Percentiles rank a stretch among this genome's conserved stretches.
Evolutionary conservation across 2,113 vertebrate genomes (phyloP).

Genomic region (Sylvia atricapilla): DNA sequence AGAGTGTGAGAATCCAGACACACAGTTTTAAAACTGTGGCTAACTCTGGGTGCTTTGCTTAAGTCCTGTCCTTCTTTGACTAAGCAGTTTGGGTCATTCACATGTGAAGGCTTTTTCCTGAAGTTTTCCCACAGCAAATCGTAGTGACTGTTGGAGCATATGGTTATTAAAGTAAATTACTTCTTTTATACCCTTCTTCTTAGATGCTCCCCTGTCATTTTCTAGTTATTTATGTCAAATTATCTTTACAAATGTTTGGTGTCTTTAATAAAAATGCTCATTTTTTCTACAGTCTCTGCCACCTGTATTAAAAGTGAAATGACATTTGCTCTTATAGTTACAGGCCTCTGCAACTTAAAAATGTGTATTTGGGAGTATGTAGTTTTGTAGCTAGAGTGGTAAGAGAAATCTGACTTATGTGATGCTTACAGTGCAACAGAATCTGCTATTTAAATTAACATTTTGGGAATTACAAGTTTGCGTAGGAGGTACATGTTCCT

Average conservation of each 20-base stretch:
- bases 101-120: neutral
- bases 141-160: neutral
- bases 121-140: neutral
- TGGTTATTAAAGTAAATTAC: neutral
- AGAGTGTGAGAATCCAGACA: neutral
- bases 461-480: neutral
- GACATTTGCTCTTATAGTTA: neutral
- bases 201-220: neutral
- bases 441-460: neutral
- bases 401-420: neutral
- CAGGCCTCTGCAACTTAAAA: neutral
- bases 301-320: neutral
- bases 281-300: neutral
- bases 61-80: neutral
- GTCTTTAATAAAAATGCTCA: neutral
- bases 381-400: neutral
- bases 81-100: neutral
- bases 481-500: neutral
- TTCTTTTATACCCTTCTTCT: neutral
- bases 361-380: neutral
- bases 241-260: neutral
- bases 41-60: neutral
- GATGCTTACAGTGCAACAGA: neutral
- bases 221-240: neutral
- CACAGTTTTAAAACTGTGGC: neutral